Evolutionary conservation across 2,797 vertebrate species (phyloP), one percentile per base, ranked within the genome.

Genomic region (Gorsachius magnificus): DNA sequence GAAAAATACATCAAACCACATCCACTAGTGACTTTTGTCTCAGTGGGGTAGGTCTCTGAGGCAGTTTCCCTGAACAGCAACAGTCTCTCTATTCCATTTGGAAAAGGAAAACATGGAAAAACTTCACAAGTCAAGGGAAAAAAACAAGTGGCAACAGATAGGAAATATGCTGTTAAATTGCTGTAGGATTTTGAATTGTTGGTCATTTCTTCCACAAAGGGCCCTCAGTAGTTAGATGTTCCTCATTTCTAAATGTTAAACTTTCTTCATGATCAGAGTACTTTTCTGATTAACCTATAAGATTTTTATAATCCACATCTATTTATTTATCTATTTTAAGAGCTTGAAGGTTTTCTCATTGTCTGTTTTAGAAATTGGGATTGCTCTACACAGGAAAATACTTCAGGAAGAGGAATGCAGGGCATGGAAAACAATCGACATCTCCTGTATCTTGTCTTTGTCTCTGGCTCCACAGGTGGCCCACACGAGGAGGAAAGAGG

Each of bases 81-180:
- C 35, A 31, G 70, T 56, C 25, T 88, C 45, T 83, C 24, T 91
- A 11, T 80, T 94, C 41, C 36, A 51, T 78, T 10, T 92, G 60
- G 68, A 83, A 90, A 94, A 60, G n/a, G 65, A 95, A 96, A 92
- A 84, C 68, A 54, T 72, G 43, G 66, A 68, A 93, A 96, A 95
- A 41, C 9, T 83, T 91, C 16, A 58, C 61, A 80, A 92, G 57
- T 70, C 48, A 89, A 68, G 13, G 71, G 53, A n/a, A 85, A 92
- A 92, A 96, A 60, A 33, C 56, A 87, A 94, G 58, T 35, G 68
- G 28, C 15, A 76, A 61, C 17, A 91, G 68, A 80, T 26, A 77
- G 68, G 84, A 88, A 87, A 92, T 66, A 83, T 0, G 10, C n/a
- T 89, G 41, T 70, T 71, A 87, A 77, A 80, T 43, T 43, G 41